Evolutionary conservation across 2,113 vertebrate species (phyloP).

Genomic region (Glaucidium brasilianum): DNA sequence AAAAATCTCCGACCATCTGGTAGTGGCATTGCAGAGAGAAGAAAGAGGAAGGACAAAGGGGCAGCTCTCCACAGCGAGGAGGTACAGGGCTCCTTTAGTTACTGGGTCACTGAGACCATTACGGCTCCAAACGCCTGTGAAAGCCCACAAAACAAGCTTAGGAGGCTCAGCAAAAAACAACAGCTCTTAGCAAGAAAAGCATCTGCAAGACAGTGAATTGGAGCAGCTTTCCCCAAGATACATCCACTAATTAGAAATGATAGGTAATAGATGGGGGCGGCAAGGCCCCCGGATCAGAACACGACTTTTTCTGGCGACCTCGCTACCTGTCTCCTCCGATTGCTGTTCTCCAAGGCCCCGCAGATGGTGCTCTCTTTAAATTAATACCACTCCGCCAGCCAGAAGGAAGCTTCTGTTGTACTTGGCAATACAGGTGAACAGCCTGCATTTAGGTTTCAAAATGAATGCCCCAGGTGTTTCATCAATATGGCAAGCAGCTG

Average conservation of each 20-base stretch:
- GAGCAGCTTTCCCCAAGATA: background rate
- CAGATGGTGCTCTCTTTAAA: slow-evolving; percentile 52
- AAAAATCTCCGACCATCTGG: slow-evolving; percentile 83
- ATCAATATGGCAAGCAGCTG: slow-evolving; percentile 70
- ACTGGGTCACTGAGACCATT: slow-evolving; percentile 62
- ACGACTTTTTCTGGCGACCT: background rate
- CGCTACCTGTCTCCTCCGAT: background rate
- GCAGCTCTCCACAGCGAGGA: slow-evolving; percentile 39
- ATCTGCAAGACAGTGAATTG: background rate
- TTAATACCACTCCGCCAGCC: background rate
- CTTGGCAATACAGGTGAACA: slow-evolving; percentile 76
- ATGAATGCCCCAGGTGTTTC: slow-evolving; percentile 69
- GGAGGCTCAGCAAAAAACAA: background rate
- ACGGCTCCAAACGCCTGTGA: slow-evolving; percentile 6
- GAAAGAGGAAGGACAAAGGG: slow-evolving; percentile 51
- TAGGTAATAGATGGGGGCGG: background rate
- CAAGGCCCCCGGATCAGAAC: background rate
- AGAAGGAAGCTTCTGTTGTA: slow-evolving; percentile 65
- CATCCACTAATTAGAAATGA: slow-evolving; percentile 36
- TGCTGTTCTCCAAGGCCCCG: slow-evolving; percentile 15
- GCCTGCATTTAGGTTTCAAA: slow-evolving; percentile 65
- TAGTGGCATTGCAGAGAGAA: slow-evolving; percentile 65
- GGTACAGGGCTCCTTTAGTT: slow-evolving; percentile 67
- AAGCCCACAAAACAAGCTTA: slow-evolving; percentile 4
- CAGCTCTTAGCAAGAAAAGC: background rate